Conservation (phyloP, 1,140 invertebrate genomes). For the Phymastichus coffea region DNA sequence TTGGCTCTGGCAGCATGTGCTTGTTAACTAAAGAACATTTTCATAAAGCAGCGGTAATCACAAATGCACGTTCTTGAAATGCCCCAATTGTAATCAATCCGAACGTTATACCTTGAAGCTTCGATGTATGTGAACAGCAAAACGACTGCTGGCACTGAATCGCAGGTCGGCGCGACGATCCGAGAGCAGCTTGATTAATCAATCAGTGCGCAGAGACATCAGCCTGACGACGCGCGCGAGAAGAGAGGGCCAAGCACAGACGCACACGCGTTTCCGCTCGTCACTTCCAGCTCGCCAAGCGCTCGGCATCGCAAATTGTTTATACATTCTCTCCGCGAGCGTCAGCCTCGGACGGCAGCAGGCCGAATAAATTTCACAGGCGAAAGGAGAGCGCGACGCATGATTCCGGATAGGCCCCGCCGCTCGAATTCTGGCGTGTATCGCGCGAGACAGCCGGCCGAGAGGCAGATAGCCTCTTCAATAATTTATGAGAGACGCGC, state of each 20-base stretch:
- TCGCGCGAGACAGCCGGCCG: background rate
- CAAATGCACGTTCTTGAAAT: no score
- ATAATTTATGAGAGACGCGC: conserved; percentile 11
- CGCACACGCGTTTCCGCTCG: background rate
- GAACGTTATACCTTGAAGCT: no score
- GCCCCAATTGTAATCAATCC: no score
- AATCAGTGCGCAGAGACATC: no score
- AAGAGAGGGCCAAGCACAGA: background rate
- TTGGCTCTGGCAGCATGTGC: no score
- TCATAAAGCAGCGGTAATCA: no score
- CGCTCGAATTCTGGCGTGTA: conserved; percentile 9
- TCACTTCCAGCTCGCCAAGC: background rate
- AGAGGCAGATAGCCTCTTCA: conserved; percentile 12
- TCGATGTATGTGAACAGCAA: no score
- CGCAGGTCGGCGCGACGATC: no score
- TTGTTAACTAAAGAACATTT: no score
- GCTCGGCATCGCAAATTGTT: conserved; percentile 2
- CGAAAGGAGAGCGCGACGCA: conserved; percentile 11
- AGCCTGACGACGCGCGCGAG: no score
- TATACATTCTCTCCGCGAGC: background rate
- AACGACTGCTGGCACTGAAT: no score
- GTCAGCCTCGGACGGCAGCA: background rate
- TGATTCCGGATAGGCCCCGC: conserved; percentile 10
- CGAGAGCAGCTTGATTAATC: no score
- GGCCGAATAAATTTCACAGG: conserved; percentile 16